These are phyloP conservation scores for Platycheirus rosarum DNA, from an alignment of 2,888 invertebrate species.

Conservation along the genomic window DNA sequence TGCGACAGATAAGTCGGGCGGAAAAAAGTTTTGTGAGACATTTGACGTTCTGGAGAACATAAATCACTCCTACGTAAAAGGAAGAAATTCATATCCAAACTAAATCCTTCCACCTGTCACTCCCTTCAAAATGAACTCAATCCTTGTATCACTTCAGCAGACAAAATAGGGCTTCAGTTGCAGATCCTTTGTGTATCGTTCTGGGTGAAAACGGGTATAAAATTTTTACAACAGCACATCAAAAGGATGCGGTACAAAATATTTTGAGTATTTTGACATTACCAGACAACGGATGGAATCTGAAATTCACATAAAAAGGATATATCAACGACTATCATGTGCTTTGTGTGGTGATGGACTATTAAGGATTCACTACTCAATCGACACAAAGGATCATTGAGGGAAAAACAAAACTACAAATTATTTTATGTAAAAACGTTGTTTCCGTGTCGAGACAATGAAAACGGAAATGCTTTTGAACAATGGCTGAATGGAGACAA, in stretches of 20 bases:
- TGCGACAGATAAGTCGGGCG: neutral
- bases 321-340: neutral
- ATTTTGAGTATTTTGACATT: slow-evolving; percentile 12
- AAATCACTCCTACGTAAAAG: slow-evolving; percentile 18
- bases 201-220: slow-evolving; percentile 21
- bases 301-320: slow-evolving; percentile 12
- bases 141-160: slow-evolving; percentile 25
- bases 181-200: slow-evolving; percentile 10
- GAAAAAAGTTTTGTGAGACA: neutral
- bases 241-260: slow-evolving; percentile 22
- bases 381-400: slow-evolving; percentile 54
- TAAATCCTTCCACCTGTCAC: slow-evolving; percentile 39
- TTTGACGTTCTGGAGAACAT: slow-evolving; percentile 4
- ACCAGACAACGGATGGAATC: neutral
- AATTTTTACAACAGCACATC: slow-evolving; percentile 31
- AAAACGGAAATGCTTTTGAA: neutral
- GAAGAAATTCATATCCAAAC: slow-evolving; percentile 22
- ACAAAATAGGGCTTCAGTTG: neutral
- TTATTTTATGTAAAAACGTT: slow-evolving; percentile 13
- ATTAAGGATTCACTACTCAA: slow-evolving; percentile 41
- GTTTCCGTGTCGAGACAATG: slow-evolving; percentile 13
- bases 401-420: slow-evolving; percentile 10
- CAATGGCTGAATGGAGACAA: neutral
- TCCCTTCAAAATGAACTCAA: slow-evolving; percentile 25
- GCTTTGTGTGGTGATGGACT: slow-evolving; percentile 34